Evolutionary conservation across 2,113 vertebrate species (phyloP).

Genomic region (Protobothrops mucrosquamatus): DNA sequence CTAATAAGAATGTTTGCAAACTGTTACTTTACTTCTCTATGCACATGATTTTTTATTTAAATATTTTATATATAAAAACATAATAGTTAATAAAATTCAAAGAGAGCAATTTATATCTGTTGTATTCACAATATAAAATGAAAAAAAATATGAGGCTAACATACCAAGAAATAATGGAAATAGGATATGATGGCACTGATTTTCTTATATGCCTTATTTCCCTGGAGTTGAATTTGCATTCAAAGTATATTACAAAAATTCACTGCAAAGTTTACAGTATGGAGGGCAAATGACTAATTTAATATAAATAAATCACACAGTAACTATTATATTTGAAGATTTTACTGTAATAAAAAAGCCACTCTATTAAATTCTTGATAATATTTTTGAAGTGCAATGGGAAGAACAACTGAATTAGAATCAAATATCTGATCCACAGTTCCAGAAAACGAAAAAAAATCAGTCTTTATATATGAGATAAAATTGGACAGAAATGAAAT

Average conservation of each 20-base stretch:
- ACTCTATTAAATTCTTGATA: slow-evolving; percentile 17
- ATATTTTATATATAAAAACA: slow-evolving; percentile 7
- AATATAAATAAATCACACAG: slow-evolving; percentile 39
- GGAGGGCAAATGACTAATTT: slow-evolving; percentile 48
- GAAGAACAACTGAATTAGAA: slow-evolving; percentile 24
- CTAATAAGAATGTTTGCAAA: neutral
- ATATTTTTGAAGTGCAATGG: slow-evolving; percentile 40
- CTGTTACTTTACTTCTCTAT: neutral
- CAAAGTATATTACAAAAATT: slow-evolving; percentile 23
- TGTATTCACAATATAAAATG: neutral
- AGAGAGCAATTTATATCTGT: slow-evolving; percentile 19
- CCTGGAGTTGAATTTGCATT: slow-evolving; percentile 35
- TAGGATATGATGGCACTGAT: slow-evolving; percentile 17
- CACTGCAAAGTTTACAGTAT: slow-evolving; percentile 33
- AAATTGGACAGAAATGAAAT: slow-evolving; percentile 14
- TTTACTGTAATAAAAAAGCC: slow-evolving; percentile 10
- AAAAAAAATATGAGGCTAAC: slow-evolving; percentile 42
- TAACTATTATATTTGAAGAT: slow-evolving; percentile 44
- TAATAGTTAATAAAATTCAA: neutral
- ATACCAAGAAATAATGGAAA: slow-evolving; percentile 40
- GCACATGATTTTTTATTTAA: slow-evolving; percentile 6
- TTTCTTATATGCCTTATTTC: slow-evolving; percentile 32
- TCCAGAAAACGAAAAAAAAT: slow-evolving; percentile 12
- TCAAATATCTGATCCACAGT: slow-evolving; percentile 39
- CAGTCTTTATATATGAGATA: slow-evolving; percentile 24